Percentiles rank a stretch among this genome's conserved stretches.
phyloP scores from a whole-genome alignment of 2,113 vertebrate genomes.

The Tachuris rubrigastra region DNA sequence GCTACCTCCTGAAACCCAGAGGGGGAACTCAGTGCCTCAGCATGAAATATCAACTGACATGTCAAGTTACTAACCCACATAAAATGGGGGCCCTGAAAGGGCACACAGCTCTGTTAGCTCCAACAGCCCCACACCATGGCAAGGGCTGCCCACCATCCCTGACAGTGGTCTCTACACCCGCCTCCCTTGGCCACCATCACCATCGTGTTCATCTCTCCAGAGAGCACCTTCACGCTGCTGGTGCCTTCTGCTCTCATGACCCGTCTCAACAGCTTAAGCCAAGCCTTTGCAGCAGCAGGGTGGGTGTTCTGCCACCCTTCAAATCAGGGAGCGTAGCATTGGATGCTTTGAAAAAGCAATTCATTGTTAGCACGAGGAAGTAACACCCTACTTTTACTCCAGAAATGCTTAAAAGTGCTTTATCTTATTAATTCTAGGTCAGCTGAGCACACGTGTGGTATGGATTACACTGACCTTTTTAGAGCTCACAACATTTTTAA shows the following conservation, averaged over 20 bases:
- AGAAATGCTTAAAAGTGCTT: not conserved
- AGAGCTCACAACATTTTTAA: not conserved
- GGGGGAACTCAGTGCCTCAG: not conserved
- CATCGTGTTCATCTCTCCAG: not conserved
- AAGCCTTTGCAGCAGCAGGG: fast-evolving
- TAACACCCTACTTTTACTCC: not conserved
- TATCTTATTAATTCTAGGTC: conserved; percentile 28
- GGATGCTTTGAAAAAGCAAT: not conserved
- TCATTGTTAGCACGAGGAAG: fast-evolving
- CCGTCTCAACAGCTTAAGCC: not conserved
- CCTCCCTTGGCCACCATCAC: not conserved
- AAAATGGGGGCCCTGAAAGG: not conserved
- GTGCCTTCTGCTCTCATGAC: not conserved
- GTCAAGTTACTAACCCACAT: not conserved
- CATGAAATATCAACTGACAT: not conserved
- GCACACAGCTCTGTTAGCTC: not conserved
- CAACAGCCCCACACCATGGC: fast-evolving
- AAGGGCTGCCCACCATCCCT: fast-evolving
- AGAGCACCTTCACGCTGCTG: not conserved
- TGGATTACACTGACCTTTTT: conserved; percentile 42
- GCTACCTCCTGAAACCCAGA: not conserved
- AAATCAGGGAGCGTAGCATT: fast-evolving
- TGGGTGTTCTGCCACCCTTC: not conserved
- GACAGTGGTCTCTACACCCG: not conserved
- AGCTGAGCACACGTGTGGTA: not conserved